Evolutionary conservation across 2,797 vertebrate species (phyloP).

Genomic region (Cichlasoma orientale): DNA sequence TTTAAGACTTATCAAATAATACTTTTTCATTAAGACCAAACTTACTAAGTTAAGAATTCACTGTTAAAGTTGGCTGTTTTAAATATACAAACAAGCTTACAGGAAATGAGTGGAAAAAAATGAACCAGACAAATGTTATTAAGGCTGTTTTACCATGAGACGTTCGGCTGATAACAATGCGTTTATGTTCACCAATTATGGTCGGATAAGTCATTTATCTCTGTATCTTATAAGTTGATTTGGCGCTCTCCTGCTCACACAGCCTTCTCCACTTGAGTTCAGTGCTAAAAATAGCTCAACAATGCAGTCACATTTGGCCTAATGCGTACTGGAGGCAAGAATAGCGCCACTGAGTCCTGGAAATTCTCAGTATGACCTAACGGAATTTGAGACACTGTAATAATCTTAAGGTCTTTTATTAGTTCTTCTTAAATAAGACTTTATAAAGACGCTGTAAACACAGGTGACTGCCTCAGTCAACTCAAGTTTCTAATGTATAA

Average conservation of each 20-base stretch:
- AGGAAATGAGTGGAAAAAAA: not conserved
- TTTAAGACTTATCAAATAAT: not conserved
- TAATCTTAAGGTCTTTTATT: not conserved
- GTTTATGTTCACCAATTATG: not conserved
- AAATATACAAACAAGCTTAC: not conserved
- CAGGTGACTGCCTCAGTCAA: not conserved
- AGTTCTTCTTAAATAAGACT: not conserved
- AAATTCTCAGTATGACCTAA: not conserved
- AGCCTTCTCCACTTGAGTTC: not conserved
- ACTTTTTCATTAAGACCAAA: not conserved
- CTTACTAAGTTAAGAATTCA: not conserved
- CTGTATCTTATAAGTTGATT: not conserved
- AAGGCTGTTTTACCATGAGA: not conserved
- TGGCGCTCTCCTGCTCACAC: not conserved
- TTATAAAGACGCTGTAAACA: not conserved
- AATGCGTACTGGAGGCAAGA: not conserved
- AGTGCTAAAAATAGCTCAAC: not conserved
- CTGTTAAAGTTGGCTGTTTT: not conserved
- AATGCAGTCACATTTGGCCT: not conserved
- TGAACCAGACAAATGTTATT: not conserved
- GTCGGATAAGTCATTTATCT: not conserved
- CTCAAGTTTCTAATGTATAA: not conserved
- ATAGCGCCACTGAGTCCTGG: not conserved
- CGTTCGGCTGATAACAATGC: not conserved
- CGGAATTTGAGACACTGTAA: not conserved